These are phyloP conservation scores for Periophthalmodon schlosseri DNA, from an alignment of 2,113 vertebrate species.

Conservation along the genomic window DNA sequence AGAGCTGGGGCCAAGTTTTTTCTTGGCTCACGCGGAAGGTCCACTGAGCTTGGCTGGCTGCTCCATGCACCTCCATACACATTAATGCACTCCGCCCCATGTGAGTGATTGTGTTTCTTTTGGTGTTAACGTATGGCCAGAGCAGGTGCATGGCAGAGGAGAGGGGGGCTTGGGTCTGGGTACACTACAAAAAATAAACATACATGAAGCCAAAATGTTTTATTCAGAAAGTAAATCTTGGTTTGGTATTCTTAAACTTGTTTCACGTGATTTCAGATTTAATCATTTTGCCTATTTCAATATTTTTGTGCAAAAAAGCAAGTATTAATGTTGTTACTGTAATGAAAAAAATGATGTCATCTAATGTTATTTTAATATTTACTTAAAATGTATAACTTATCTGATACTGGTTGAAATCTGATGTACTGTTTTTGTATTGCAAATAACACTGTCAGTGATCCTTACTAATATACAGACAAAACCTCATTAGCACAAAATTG, in stretches of 20 bases:
- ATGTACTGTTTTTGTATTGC: too few species aligned
- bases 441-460: too few species aligned
- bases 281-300: too few species aligned
- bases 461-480: too few species aligned
- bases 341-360: too few species aligned
- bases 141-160: constrained; percentile 35
- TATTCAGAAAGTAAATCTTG: not conserved
- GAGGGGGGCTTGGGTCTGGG: constrained; percentile 16
- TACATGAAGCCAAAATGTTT: not conserved
- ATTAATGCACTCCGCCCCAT: constrained; percentile 33
- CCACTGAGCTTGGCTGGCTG: constrained; percentile 32
- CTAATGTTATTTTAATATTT: too few species aligned
- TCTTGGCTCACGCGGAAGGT: constrained; percentile 31
- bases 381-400: too few species aligned
- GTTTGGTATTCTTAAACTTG: not conserved
- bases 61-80: constrained; percentile 19
- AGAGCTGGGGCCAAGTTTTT: constrained; percentile 27
- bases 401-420: too few species aligned
- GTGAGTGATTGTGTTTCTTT: constrained; percentile 50
- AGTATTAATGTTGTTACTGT: too few species aligned
- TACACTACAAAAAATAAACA: not conserved
- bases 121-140: constrained; percentile 30
- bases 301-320: too few species aligned
- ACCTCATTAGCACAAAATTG: too few species aligned
- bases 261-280: not conserved